Evolutionary conservation across 2,113 vertebrate species (phyloP).

Genomic region (Toxostoma redivivum): DNA sequence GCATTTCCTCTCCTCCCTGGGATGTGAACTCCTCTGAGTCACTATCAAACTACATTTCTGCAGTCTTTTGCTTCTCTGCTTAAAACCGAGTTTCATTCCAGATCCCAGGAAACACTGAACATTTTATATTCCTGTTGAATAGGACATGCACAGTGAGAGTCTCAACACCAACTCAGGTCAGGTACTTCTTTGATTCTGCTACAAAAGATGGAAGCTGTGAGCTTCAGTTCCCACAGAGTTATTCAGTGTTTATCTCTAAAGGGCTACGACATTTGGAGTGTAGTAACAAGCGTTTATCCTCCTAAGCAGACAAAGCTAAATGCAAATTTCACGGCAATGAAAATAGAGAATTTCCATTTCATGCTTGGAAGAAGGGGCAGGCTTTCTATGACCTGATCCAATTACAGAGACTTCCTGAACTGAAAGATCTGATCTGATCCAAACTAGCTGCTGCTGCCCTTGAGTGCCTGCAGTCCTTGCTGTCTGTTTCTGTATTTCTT

Average conservation of each 20-base stretch:
- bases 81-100: neutral
- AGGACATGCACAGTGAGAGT: neutral
- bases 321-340: conserved; percentile 37
- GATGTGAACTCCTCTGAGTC: neutral
- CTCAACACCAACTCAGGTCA: neutral
- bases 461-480: neutral
- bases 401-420: conserved; percentile 26
- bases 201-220: neutral
- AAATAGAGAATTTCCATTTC: conserved; percentile 44
- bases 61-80: neutral
- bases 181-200: conserved; percentile 23
- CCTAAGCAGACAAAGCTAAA: conserved; percentile 8
- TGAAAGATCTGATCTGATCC: neutral
- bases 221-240: neutral
- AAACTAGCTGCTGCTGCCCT: neutral
- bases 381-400: neutral
- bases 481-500: neutral
- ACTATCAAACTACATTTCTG: neutral
- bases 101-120: neutral
- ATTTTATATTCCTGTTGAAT: neutral
- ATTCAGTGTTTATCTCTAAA: conserved; percentile 22
- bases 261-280: neutral
- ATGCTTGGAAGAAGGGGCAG: conserved; percentile 1
- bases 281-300: neutral
- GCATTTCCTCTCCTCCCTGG: neutral